Evolutionary conservation across 2,888 invertebrate genomes (phyloP).

Genomic region (Ptychoptera contaminata): DNA sequence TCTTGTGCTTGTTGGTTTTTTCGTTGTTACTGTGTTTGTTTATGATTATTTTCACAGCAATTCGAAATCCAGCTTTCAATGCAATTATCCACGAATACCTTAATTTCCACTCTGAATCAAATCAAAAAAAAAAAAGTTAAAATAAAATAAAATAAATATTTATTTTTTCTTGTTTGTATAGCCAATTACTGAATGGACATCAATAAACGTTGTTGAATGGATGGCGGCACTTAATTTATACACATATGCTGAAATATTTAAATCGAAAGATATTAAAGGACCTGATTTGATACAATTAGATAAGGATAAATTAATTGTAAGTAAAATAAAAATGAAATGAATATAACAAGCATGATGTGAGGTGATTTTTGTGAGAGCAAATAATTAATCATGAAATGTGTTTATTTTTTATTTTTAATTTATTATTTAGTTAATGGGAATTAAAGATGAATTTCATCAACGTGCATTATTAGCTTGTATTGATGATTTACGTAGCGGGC

Average conservation of each 20-base stretch:
- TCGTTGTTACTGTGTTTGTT: too few relatives aligned
- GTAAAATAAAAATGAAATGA: conserved; percentile 12
- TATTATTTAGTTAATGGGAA: conserved; percentile 49
- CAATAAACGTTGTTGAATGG: conserved; percentile 55
- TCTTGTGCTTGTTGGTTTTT: too few relatives aligned
- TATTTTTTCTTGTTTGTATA: conserved; percentile 27
- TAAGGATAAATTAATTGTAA: conserved; percentile 49
- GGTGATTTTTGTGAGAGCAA: too few relatives aligned
- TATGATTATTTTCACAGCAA: too few relatives aligned
- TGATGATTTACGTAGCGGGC: conserved; percentile 40
- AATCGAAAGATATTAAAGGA: conserved; percentile 53
- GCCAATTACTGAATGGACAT: conserved; percentile 54
- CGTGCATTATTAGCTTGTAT: conserved; percentile 50
- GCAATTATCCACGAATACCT: too few relatives aligned
- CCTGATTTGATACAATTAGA: conserved; percentile 46
- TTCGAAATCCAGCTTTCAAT: too few relatives aligned
- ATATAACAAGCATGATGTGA: too few relatives aligned
- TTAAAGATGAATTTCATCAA: conserved; percentile 58
- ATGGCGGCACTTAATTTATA: conserved; percentile 58
- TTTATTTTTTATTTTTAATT: neutral
- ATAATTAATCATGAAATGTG: neutral
- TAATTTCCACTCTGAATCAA: too few relatives aligned
- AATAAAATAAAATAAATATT: too few relatives aligned
- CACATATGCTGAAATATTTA: conserved; percentile 53
- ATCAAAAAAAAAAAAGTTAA: too few relatives aligned